phyloP scores from a whole-genome alignment of 1,140 invertebrate species.

The Homarus americanus region DNA sequence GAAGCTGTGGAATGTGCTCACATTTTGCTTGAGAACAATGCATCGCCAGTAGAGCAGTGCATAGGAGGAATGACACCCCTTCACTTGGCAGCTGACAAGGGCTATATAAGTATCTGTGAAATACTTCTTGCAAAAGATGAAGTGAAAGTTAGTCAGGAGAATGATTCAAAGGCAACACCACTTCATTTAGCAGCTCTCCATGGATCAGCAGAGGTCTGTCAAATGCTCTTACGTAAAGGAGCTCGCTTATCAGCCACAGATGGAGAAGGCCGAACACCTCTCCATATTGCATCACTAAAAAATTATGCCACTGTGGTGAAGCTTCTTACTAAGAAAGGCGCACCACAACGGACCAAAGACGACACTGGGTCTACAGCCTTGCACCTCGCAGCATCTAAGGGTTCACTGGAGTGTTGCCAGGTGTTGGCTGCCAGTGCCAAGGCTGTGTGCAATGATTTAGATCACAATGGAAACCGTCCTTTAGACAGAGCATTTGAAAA shows the following conservation, averaged over 20 bases:
- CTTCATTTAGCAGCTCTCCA: constrained; percentile 58
- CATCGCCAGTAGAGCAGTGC: constrained; percentile 46
- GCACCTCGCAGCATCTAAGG: constrained; percentile 49
- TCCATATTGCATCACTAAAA: constrained; percentile 52
- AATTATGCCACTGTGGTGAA: constrained; percentile 38
- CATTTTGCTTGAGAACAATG: constrained; percentile 36
- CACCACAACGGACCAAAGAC: constrained; percentile 44
- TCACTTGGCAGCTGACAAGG: constrained; percentile 63
- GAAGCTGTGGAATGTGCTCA: constrained; percentile 53
- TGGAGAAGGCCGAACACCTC: constrained; percentile 30
- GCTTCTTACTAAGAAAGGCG: constrained; percentile 29
- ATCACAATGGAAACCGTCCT: constrained; percentile 46
- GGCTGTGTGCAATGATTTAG: constrained; percentile 22
- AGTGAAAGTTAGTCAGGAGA: constrained; percentile 62
- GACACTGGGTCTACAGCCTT: constrained; percentile 42
- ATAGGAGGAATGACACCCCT: constrained; percentile 54
- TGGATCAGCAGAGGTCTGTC: constrained; percentile 57
- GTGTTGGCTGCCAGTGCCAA: constrained; percentile 35
- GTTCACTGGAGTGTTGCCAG: constrained; percentile 39
- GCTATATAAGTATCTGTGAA: constrained; percentile 56
- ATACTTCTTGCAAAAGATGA: constrained; percentile 28
- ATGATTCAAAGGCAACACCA: constrained; percentile 44
- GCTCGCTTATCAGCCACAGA: constrained; percentile 50
- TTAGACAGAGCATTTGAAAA: constrained; percentile 56
- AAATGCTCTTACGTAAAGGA: constrained; percentile 57